Percentiles rank a stretch among this genome's conserved stretches.
These are phyloP conservation scores for Heliconius charithonia DNA, from an alignment of 2,888 invertebrate genomes.

Conservation along the genomic window DNA sequence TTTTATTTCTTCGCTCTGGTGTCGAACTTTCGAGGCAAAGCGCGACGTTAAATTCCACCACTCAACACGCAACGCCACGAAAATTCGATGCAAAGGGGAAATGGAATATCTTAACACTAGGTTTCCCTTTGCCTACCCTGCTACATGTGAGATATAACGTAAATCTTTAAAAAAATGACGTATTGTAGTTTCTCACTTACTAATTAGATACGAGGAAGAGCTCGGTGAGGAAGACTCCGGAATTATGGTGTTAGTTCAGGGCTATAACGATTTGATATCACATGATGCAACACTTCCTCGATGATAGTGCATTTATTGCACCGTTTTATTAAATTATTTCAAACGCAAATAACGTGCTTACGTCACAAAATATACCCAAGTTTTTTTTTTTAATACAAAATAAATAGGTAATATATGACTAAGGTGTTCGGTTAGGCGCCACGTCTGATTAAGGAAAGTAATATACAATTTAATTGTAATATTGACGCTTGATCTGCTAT, in stretches of 20 bases:
- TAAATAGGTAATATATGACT: neutral
- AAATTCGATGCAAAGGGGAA: no score
- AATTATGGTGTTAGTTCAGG: constrained; percentile 33
- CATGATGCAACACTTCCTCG: constrained; percentile 29
- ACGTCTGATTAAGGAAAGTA: neutral
- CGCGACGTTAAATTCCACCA: no score
- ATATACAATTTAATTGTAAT: neutral
- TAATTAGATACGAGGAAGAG: constrained; percentile 14
- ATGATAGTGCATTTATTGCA: constrained; percentile 24
- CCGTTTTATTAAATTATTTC: constrained; percentile 15
- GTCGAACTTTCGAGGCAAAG: no score
- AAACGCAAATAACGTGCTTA: no score
- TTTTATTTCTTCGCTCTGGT: no score
- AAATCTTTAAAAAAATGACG: neutral
- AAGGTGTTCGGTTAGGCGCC: neutral
- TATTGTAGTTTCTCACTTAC: neutral
- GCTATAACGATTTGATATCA: constrained; percentile 33
- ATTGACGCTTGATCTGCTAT: neutral
- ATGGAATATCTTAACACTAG: no score
- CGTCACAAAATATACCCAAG: neutral
- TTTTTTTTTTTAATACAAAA: neutral
- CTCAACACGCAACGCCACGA: no score
- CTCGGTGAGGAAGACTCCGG: constrained; percentile 25
- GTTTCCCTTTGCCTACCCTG: no score
- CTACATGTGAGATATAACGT: no score